Percentiles rank a stretch among this genome's conserved stretches.
Evolutionary conservation across 2,797 vertebrate genomes (phyloP).

Genomic region (Lycodopsis pacificus): DNA sequence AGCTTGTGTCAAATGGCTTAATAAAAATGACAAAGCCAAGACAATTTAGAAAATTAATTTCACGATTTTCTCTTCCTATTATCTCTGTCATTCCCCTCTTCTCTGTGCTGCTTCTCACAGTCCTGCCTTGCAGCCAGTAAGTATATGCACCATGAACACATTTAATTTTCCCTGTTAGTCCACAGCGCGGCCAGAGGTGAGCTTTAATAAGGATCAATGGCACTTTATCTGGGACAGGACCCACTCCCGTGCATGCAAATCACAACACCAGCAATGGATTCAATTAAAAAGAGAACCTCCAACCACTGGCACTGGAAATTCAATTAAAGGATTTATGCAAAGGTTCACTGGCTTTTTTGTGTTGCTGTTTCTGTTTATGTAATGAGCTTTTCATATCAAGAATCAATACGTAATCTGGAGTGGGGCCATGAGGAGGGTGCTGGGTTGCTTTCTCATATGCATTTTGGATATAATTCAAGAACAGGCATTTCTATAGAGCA

Average conservation of each 20-base stretch:
- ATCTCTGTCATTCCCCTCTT: constrained; percentile 59
- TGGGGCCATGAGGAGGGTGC: constrained; percentile 83
- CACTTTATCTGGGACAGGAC: constrained; percentile 99
- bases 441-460: constrained; percentile 67
- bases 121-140: constrained; percentile 90
- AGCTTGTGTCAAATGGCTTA: constrained; percentile 37
- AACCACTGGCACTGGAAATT: constrained; percentile 97
- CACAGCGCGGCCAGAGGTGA: constrained; percentile 97
- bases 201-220: constrained; percentile 99
- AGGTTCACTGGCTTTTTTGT: constrained; percentile 93
- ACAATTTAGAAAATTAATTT: constrained; percentile 90
- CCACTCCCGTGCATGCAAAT: constrained; percentile 97
- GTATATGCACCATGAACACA: constrained; percentile 95
- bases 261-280: constrained; percentile 94
- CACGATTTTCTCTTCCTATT: constrained; percentile 71
- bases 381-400: constrained; percentile 99
- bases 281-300: constrained; percentile 98
- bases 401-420: constrained; percentile 98
- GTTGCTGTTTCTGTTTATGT: constrained; percentile 98
- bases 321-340: constrained; percentile 99
- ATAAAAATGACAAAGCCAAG: constrained; percentile 67
- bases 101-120: constrained; percentile 78
- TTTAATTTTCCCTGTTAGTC: constrained; percentile 99
- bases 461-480: constrained; percentile 77
- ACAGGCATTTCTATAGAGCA: constrained; percentile 48